Conservation (phyloP, 37 sponge, comb jelly and placozoan genomes). For the Diacarnus erythraeanus region DNA sequence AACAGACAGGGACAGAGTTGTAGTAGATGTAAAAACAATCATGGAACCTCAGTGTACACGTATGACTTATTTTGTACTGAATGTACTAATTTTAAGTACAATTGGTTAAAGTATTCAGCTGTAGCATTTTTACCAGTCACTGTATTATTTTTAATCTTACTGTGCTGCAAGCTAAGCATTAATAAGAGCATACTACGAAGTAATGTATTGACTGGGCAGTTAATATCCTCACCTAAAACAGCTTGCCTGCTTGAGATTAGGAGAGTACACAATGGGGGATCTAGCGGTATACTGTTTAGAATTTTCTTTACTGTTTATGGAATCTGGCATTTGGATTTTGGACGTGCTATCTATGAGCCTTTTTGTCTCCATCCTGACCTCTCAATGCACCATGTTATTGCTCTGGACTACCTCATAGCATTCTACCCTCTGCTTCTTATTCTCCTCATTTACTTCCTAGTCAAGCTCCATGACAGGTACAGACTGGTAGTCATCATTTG, state of each 20-base stretch:
- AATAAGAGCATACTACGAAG: not conserved
- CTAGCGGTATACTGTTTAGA: too few species aligned
- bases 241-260: not conserved
- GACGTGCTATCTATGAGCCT: not conserved
- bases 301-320: constrained; percentile 12
- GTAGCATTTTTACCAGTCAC: constrained; percentile 9
- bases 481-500: not conserved
- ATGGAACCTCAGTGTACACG: not conserved
- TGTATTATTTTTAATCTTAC: not conserved
- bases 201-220: not conserved
- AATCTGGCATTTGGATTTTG: constrained; percentile 34
- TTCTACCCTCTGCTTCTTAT: constrained; percentile 5
- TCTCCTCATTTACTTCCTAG: not conserved
- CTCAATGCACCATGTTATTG: not conserved
- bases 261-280: too few species aligned
- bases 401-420: constrained; percentile 13
- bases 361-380: not conserved
- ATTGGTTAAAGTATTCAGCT: not conserved
- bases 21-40: not conserved
- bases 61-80: not conserved
- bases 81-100: not conserved
- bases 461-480: constrained; percentile 2
- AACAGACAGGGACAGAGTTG: not conserved
- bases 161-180: not conserved
- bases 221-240: not conserved